A percentile compares a stretch with the other conserved stretches of the same genome.
phyloP scores from a whole-genome alignment of 2,113 vertebrate species.

The Gymnobelideus leadbeateri region DNA sequence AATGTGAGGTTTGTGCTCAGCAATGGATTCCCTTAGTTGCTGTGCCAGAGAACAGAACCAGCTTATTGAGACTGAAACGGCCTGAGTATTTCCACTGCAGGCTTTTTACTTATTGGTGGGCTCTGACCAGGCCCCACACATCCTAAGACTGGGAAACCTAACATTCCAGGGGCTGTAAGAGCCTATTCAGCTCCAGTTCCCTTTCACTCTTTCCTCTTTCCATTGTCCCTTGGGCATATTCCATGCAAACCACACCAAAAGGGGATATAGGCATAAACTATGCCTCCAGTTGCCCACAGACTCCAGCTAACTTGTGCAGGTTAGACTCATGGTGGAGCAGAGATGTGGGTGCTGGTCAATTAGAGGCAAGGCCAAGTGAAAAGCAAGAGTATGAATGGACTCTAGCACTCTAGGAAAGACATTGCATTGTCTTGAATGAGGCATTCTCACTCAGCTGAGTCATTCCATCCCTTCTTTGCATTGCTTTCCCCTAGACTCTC shows the following conservation, averaged over 20 bases:
- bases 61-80: constrained; percentile 31
- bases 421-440: not conserved
- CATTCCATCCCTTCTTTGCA: not conserved
- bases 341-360: not conserved
- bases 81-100: constrained; percentile 16
- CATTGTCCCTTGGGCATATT: not conserved
- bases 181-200: not conserved
- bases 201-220: not conserved
- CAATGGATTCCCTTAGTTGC: constrained; percentile 96
- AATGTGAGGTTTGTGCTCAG: constrained; percentile 98
- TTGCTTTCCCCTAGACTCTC: not conserved
- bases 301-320: not conserved
- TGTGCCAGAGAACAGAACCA: constrained; percentile 73
- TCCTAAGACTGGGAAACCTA: not conserved
- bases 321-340: not conserved
- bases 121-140: not conserved
- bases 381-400: not conserved
- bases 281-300: not conserved
- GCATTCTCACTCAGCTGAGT: not conserved
- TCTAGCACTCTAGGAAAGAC: not conserved
- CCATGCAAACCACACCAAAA: not conserved
- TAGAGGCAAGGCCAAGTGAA: not conserved
- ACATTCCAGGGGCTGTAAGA: not conserved
- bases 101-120: constrained; percentile 40
- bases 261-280: not conserved